A percentile compares a stretch with the other conserved stretches of the same genome.
These are phyloP conservation scores for Gasterosteus aculeatus DNA, from an alignment of 2,113 vertebrate species.

Conservation along the genomic window DNA sequence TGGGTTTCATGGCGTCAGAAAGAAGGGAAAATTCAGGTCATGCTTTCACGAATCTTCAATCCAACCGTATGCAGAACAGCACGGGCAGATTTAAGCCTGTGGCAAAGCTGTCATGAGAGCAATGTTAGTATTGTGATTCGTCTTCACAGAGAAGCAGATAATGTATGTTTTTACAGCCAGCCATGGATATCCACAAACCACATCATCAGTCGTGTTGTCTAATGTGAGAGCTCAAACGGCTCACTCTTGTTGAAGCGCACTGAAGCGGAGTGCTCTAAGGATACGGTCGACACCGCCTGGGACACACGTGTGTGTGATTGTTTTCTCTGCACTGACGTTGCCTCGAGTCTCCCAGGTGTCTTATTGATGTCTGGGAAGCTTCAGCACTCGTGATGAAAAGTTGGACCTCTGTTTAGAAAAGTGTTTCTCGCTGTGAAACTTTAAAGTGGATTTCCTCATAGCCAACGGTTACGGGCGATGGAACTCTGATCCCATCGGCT, in stretches of 20 bases:
- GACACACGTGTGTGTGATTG: slow-evolving; percentile 41
- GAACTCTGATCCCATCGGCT: slow-evolving; percentile 56
- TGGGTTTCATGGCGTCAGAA: slow-evolving; percentile 47
- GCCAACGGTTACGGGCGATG: slow-evolving; percentile 39
- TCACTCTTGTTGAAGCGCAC: slow-evolving; percentile 40
- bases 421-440: slow-evolving; percentile 22
- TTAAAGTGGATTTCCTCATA: slow-evolving; percentile 40
- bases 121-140: slow-evolving; percentile 43
- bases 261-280: slow-evolving; percentile 39
- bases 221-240: slow-evolving; percentile 64
- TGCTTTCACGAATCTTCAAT: slow-evolving; percentile 62
- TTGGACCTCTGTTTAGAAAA: slow-evolving; percentile 20
- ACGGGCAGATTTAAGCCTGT: slow-evolving; percentile 37
- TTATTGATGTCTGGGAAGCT: slow-evolving; percentile 48
- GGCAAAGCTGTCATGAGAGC: slow-evolving; percentile 44
- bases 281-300: slow-evolving; percentile 25
- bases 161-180: slow-evolving; percentile 34
- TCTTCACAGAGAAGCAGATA: slow-evolving; percentile 55
- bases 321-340: slow-evolving; percentile 64
- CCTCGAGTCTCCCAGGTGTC: slow-evolving; percentile 45
- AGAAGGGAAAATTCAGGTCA: slow-evolving; percentile 53
- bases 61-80: slow-evolving; percentile 51
- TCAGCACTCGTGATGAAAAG: slow-evolving; percentile 52
- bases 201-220: slow-evolving; percentile 23
- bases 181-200: slow-evolving; percentile 34